Evolutionary conservation across 2,797 vertebrate genomes (phyloP), one percentile per base, ranked within the genome.

Genomic region (Enoplosus armatus): DNA sequence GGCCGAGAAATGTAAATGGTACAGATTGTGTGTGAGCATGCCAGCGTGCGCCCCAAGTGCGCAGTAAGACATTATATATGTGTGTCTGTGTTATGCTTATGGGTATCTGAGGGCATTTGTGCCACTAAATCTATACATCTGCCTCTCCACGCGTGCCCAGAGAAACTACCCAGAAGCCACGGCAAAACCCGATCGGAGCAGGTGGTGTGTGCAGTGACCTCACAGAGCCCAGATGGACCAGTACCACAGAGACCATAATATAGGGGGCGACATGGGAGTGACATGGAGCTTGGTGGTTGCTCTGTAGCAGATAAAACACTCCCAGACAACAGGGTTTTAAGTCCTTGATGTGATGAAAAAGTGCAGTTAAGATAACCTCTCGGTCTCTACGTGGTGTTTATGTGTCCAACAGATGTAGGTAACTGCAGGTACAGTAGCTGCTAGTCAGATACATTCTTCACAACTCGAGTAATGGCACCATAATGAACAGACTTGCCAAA

Each of bases 141-240:
- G 92, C 86, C 85, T 85, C 87, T 60, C 77, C 63, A 61, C 48
- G 51, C 69, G 31, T 63, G 89, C 85, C 82, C 82, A 86, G 74
- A 83, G 82, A 90, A 59, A 73, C 79, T 85, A 91, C 87, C 85
- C 85, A 90, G 87, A 83, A 91, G 87, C 87, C 77, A 68, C 51
- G 50, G 79, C 54, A 14, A 85, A 77, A 84, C 79, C 87, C 63
- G 75, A 92, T 86, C 69, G 0, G 90, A 94, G 91, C 93, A 95
- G 93, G 92, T 93, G 93, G 94, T n/a, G 86, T 93, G 92, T 92
- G 90, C 92, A 91, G 85, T 93, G 93, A 94, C 93, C 94, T 93
- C 88, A 91, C 88, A 78, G 79, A 90, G 92, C 88, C 91, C 94
- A 93, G 89, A 93, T 94, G 93, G 93, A 93, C 89, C 85, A 54